Base-by-base conservation (phyloP, 30 jellyfish, hydroid and myxozoan species). In the Aurelia aurita complex sp. Pacific region DNA sequence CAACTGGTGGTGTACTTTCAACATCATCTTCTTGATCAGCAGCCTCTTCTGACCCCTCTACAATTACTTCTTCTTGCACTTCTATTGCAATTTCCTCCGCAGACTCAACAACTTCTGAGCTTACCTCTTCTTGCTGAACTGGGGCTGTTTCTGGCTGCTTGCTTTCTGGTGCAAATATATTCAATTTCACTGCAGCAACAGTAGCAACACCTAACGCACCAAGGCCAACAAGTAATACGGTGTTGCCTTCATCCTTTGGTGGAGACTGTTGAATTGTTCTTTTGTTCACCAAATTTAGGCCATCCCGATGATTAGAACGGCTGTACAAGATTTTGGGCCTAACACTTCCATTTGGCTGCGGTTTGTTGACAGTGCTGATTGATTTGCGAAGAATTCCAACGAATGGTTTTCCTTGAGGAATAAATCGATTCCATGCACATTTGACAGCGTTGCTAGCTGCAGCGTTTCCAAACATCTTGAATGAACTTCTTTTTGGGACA, bases 131-230 rank as follows among this genome's bases (percentile, higher is more conserved):
- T 57, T 76, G 54, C 15, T 46, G 57, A 46, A 46, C 57, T 46
- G 57, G 57, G 57, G 14, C 57, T 46, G 14, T 9, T 46, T 46
- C 57, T 69, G 14, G 23, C 42, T 9, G 77, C 17, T 67, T 67
- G 17, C 74, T 71, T 15, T 64, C 73, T 16, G 66, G 16, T 7
- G 76, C 5, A 36, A 84, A 62, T 54, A 84, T 62, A 16, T 74
- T 64, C 12, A 77, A 0, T 55, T 84, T 64, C 29, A 67, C 60
- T 2, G 77, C 69, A 46, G 67, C 81, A 10, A 66, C 19, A 62
- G 93, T 46, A 10, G 93, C 93, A 50, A 74, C 54, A 62, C 93
- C 93, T 35, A 84, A 64, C 1, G 87, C 87, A n/a, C 93, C 93
- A 32, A 84, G 82, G 33, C 93, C 93, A 62, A 84, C 87, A 73